phyloP scores from a whole-genome alignment of 2,113 vertebrate genomes.

The Anolis sagrei region DNA sequence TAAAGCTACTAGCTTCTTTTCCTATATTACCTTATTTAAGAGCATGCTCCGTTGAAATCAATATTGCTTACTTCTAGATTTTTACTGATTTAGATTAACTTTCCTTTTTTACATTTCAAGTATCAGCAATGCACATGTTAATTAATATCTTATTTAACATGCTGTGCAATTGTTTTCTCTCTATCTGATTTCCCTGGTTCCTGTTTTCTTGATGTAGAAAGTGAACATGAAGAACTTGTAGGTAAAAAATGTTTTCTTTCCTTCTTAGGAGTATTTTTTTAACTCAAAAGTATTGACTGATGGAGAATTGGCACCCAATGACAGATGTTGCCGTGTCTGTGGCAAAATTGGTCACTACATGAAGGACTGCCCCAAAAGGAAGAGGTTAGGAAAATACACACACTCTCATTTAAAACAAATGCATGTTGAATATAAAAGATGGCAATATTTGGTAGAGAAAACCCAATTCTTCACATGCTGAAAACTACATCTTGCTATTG shows the following conservation, averaged over 20 bases:
- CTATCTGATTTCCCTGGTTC: neutral
- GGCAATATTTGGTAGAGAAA: neutral
- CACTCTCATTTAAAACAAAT: fast-evolving
- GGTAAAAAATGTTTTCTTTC: constrained; percentile 47
- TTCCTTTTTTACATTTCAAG: neutral
- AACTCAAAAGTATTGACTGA: constrained; percentile 97
- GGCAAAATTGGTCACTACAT: constrained; percentile 99
- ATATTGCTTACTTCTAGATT: neutral
- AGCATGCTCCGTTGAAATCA: neutral
- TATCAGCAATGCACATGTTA: neutral
- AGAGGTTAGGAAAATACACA: constrained; percentile 80
- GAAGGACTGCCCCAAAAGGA: constrained; percentile 98
- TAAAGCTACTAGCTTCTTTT: neutral
- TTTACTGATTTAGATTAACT: neutral
- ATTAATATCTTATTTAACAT: neutral
- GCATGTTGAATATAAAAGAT: constrained; percentile 18
- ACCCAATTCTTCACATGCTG: neutral
- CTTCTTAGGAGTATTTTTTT: constrained; percentile 93
- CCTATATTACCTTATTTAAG: no score
- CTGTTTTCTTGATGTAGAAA: constrained; percentile 2
- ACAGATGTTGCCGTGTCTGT: constrained; percentile 96
- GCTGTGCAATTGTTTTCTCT: neutral
- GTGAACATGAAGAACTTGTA: constrained; percentile 10
- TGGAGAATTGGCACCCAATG: constrained; percentile 96
- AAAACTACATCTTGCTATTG: neutral